Evolutionary conservation across 2,888 invertebrate genomes (phyloP).

Genomic region (Archips xylosteana): DNA sequence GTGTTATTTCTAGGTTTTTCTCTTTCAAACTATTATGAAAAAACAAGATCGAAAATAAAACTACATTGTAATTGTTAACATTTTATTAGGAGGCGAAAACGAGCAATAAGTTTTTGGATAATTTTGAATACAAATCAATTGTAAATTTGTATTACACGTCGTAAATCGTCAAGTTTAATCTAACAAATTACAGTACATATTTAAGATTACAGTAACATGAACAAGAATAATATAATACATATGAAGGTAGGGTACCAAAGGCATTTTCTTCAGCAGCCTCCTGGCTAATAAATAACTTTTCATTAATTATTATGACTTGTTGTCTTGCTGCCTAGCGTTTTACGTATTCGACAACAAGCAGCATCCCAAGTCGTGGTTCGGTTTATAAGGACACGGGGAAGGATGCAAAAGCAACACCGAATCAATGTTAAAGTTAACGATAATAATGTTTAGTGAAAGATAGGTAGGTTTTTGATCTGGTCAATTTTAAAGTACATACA

Average conservation of each 20-base stretch:
- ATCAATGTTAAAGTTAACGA: constrained; percentile 50
- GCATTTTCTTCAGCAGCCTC: constrained; percentile 5
- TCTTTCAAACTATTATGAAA: too few species aligned
- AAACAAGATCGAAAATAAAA: constrained; percentile 56
- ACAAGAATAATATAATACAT: constrained; percentile 67
- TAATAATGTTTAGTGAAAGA: constrained; percentile 30
- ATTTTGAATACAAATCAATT: constrained; percentile 82
- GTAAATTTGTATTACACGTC: constrained; percentile 76
- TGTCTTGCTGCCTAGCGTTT: background rate
- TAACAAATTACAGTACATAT: constrained; percentile 78
- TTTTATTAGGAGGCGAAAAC: constrained; percentile 86
- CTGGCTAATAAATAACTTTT: background rate
- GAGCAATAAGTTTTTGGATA: constrained; percentile 84
- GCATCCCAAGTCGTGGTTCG: constrained; percentile 45
- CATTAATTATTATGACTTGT: constrained; percentile 3
- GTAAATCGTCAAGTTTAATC: constrained; percentile 79
- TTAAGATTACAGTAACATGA: constrained; percentile 84
- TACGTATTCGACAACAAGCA: constrained; percentile 52
- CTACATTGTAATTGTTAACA: constrained; percentile 77
- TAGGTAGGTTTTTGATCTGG: constrained; percentile 24
- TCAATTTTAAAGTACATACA: constrained; percentile 44
- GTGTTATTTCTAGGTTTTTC: too few species aligned
- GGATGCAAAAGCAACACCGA: constrained; percentile 63
- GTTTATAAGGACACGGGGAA: constrained; percentile 46
- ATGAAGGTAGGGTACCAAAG: constrained; percentile 30